Conservation (phyloP, 2,797 vertebrate species). For the Urocyon cinereoargenteus region DNA sequence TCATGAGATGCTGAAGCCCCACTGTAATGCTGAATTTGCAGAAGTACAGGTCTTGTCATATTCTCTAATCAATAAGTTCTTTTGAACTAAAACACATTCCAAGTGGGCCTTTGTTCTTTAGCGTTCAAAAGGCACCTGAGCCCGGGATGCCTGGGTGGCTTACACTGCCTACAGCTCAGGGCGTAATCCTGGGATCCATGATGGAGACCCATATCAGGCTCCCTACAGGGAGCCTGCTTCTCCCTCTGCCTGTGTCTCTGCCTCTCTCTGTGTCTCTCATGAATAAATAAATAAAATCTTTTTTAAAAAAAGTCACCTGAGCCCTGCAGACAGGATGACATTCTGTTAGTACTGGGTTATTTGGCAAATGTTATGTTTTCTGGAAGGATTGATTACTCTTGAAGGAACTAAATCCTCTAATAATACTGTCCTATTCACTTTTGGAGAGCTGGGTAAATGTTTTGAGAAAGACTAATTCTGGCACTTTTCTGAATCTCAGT, state of each 20-base stretch:
- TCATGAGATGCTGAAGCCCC: neutral
- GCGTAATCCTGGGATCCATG: too few species aligned
- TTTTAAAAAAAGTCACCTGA: too few species aligned
- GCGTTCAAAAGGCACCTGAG: accelerated
- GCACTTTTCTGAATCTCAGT: neutral
- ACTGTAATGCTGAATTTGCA: neutral
- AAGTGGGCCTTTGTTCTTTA: accelerated
- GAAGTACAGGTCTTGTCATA: neutral
- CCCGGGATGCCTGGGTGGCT: neutral
- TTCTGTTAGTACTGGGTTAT: neutral
- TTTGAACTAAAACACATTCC: neutral
- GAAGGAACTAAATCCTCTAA: neutral
- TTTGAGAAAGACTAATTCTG: neutral
- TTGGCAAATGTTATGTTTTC: neutral
- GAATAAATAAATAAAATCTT: too few species aligned
- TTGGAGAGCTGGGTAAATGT: neutral
- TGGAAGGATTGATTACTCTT: neutral
- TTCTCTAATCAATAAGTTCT: neutral
- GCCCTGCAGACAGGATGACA: neutral
- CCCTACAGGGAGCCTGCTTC: too few species aligned
- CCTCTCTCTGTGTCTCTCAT: too few species aligned
- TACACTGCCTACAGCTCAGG: too few species aligned
- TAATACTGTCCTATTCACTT: neutral
- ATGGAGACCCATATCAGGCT: too few species aligned
- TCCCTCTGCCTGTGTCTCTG: too few species aligned